phyloP scores from a whole-genome alignment of 2,888 invertebrate species.

The Empis stercorea region DNA sequence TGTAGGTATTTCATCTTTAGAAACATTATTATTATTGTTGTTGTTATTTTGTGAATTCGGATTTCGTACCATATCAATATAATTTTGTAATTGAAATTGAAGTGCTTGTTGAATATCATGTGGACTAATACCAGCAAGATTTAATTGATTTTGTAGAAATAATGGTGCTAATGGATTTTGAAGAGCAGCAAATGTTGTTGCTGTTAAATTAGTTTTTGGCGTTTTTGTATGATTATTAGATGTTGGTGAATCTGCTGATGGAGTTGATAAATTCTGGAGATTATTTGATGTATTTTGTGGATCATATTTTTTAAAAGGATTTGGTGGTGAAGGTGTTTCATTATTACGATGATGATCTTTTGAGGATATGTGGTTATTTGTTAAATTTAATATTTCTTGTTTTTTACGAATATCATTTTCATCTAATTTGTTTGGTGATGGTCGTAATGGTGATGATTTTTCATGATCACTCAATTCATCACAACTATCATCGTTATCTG shows the following conservation, averaged over 20 bases:
- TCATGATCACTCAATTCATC: slow-evolving; percentile 17
- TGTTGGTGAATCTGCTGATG: slow-evolving; percentile 1
- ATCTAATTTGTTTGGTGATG: neutral
- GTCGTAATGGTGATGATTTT: slow-evolving; percentile 7
- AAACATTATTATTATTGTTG: neutral
- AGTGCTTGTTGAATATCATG: slow-evolving; percentile 31
- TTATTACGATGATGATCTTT: neutral
- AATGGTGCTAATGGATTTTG: slow-evolving; percentile 26
- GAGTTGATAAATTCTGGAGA: neutral
- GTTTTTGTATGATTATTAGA: slow-evolving; percentile 9
- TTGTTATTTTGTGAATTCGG: neutral
- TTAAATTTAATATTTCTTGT: neutral
- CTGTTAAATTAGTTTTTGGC: slow-evolving; percentile 14
- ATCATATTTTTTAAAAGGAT: slow-evolving; percentile 7
- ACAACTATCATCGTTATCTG: slow-evolving; percentile 25
- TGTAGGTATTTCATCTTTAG: slow-evolving; percentile 4
- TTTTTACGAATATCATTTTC: neutral
- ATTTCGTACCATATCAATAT: slow-evolving; percentile 33
- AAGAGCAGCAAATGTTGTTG: slow-evolving; percentile 20
- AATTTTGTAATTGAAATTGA: slow-evolving; percentile 32
- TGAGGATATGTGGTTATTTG: neutral
- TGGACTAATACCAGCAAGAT: slow-evolving; percentile 20
- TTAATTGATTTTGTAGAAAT: slow-evolving; percentile 27
- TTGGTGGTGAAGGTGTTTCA: slow-evolving; percentile 13
- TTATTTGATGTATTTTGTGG: neutral